Evolutionary conservation across 2,888 invertebrate species (phyloP).

Genomic region (Netelia fuscicornis): DNA sequence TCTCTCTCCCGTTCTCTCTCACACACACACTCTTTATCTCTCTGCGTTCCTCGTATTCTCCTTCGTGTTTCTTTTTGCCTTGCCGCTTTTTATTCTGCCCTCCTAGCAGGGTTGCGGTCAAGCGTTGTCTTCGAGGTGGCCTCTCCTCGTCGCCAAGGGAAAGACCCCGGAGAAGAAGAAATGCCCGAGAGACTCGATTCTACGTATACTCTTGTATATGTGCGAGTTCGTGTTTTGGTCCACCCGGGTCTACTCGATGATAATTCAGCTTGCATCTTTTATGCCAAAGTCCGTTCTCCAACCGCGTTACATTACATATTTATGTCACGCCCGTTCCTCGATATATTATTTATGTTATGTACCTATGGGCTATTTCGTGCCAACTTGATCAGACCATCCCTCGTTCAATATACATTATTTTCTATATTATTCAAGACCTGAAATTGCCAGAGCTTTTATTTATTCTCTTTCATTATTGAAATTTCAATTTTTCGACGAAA

Average conservation of each 20-base stretch:
- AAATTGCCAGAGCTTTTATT: not conserved
- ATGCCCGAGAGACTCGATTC: constrained; percentile 24
- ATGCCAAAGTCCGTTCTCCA: constrained; percentile 28
- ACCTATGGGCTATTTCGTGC: constrained; percentile 5
- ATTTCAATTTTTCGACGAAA: not conserved
- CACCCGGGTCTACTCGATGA: constrained; percentile 36
- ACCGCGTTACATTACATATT: constrained; percentile 78
- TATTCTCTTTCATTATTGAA: not conserved
- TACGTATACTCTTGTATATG: not conserved
- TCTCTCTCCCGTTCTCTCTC: constrained; percentile 14
- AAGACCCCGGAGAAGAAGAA: constrained; percentile 19
- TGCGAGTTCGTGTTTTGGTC: not conserved
- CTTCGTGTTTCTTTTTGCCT: constrained; percentile 28
- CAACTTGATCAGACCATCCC: not conserved
- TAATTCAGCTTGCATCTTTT: constrained; percentile 56
- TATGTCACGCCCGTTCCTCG: constrained; percentile 75
- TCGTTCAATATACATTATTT: not conserved
- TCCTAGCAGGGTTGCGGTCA: constrained; percentile 38
- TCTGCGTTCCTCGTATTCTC: constrained; percentile 44
- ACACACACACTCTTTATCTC: not conserved
- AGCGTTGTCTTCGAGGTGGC: constrained; percentile 41
- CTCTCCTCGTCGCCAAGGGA: constrained; percentile 21
- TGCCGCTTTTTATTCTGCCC: constrained; percentile 25
- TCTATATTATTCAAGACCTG: not conserved
- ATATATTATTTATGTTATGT: not conserved